These are phyloP conservation scores for Podarcis lilfordi DNA, from an alignment of 2,797 vertebrate genomes.

Conservation along the genomic window DNA sequence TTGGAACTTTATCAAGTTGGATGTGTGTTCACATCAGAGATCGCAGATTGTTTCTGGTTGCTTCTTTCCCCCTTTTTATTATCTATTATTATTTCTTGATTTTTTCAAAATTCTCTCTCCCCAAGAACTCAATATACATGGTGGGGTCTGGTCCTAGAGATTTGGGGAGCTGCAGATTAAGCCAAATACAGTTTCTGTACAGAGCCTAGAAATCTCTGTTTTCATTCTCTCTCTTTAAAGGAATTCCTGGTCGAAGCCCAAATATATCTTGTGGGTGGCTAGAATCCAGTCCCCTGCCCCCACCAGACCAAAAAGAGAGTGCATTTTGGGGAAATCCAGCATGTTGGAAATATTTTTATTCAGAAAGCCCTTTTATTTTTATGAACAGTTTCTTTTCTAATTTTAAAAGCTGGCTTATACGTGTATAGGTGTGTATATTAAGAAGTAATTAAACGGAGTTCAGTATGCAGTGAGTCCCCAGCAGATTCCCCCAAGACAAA, in stretches of 20 bases:
- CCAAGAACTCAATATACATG: not conserved
- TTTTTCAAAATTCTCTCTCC: not conserved
- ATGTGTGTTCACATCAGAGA: no score
- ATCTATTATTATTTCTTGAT: not conserved
- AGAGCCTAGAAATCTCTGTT: no score
- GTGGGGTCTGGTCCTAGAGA: not conserved
- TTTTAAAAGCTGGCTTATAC: no score
- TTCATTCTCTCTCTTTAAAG: not conserved
- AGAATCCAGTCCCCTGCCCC: not conserved
- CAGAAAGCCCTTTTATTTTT: not conserved
- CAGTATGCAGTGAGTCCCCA: no score
- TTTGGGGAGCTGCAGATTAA: not conserved
- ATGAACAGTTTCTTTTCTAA: not conserved
- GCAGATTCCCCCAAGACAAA: no score
- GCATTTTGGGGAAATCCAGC: not conserved
- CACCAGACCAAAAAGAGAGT: not conserved
- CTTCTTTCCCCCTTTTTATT: not conserved
- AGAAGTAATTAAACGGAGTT: no score
- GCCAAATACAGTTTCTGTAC: not conserved
- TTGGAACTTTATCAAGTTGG: not conserved
- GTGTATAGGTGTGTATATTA: no score
- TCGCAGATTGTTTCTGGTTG: not conserved
- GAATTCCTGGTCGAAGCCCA: not conserved
- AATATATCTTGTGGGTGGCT: not conserved
- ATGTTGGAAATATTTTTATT: not conserved